Evolutionary conservation across 2,888 invertebrate species (phyloP).

Genomic region (Epistrophe grossulariae): DNA sequence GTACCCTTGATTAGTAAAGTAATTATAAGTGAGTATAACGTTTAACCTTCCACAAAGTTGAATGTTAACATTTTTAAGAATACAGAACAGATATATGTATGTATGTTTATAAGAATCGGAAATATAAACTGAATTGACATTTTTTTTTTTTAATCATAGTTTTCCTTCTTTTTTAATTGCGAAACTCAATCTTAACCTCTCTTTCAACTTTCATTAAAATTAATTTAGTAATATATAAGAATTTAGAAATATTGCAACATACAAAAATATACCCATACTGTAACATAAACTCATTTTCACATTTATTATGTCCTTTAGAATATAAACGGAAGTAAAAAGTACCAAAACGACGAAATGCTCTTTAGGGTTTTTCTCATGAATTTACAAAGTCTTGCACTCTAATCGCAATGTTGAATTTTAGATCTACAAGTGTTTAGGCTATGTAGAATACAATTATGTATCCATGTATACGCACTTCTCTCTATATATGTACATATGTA

Average conservation of each 20-base stretch:
- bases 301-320: constrained; percentile 3
- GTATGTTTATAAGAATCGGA: too few relatives aligned
- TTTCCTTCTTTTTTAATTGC: not conserved
- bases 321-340: not conserved
- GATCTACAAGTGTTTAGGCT: constrained; percentile 37
- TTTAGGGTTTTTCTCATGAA: not conserved
- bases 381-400: constrained; percentile 17
- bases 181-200: not conserved
- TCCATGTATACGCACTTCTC: too few relatives aligned
- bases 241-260: too few relatives aligned
- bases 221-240: not conserved
- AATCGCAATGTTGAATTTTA: constrained; percentile 7
- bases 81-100: too few relatives aligned
- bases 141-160: too few relatives aligned
- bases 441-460: not conserved
- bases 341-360: constrained; percentile 15
- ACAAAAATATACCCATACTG: not conserved
- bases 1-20: too few relatives aligned
- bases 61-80: too few relatives aligned
- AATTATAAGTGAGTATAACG: too few relatives aligned
- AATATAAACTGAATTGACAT: too few relatives aligned
- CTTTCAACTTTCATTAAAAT: not conserved
- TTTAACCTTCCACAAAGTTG: too few relatives aligned
- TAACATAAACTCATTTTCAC: not conserved
- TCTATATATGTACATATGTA: not conserved